Evolutionary conservation across 2,888 invertebrate species (phyloP), one percentile per base, ranked within the genome.

Genomic region (Onchidella celtica): DNA sequence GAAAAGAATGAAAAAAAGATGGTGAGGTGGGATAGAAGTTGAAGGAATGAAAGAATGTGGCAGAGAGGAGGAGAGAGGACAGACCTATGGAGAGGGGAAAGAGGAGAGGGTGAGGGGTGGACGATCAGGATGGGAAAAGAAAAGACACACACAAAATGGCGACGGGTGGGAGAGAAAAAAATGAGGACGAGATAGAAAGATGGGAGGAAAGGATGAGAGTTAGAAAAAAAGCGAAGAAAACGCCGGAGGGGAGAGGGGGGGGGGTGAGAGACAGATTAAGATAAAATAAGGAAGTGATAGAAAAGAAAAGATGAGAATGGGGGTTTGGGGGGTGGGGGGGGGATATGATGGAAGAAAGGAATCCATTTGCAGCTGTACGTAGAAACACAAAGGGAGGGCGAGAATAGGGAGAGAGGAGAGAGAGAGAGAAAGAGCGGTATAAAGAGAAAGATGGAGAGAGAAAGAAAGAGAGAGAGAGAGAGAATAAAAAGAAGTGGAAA

Each of bases 381-480:
- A 47, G 47, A 47, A n/a, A n/a, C n/a, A n/a, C n/a, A n/a, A n/a
- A 11, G 47, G 17, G 47, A 47, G 47, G 47, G 47, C 6, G 47
- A 47, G 47, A 17, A 11, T 6, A 47, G 17, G 47, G 17, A 17
- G 17, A 47, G 47, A 17, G 17, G 17, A 17, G 17, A 65, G 11
- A 29, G 65, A 65, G 65, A 65, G 65, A 65, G 24, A 38, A 3
- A 36, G 38, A 69, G 4, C n/a, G n/a, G n/a, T n/a, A n/a, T n/a
- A n/a, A n/a, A n/a, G n/a, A n/a, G n/a, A n/a, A n/a, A n/a, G n/a
- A n/a, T n/a, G n/a, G n/a, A n/a, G n/a, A n/a, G n/a, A n/a, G n/a
- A n/a, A n/a, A n/a, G n/a, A n/a, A n/a, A n/a, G 69, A 69, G 38
- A 2, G 14, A 69, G 69, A n/a, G 3, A 69, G 69, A n/a, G 36